A percentile compares a stretch with the other conserved stretches of the same genome.
Evolutionary conservation across 1,140 invertebrate genomes (phyloP).

Genomic region (Eulimnadia texana): DNA sequence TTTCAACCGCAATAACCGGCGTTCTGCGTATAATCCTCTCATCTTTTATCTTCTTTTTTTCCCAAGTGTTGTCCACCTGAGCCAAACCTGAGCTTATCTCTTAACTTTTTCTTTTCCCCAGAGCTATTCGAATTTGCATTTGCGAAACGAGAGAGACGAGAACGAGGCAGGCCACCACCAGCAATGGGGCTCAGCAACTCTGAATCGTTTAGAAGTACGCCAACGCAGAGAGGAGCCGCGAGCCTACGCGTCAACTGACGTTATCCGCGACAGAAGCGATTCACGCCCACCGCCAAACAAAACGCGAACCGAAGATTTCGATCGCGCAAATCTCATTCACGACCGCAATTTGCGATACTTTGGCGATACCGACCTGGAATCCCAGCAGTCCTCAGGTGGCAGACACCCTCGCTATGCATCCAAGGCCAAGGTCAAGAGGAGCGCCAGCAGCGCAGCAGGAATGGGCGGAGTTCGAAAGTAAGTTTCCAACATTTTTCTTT

Average conservation of each 20-base stretch:
- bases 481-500: not conserved
- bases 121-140: not conserved
- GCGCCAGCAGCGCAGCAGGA: conserved; percentile 6
- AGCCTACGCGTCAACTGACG: not conserved
- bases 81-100: no score
- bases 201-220: not conserved
- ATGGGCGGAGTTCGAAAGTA: conserved; percentile 10
- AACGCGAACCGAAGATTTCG: not conserved
- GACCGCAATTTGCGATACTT: not conserved
- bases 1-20: no score
- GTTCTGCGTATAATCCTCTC: no score
- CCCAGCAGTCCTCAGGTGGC: not conserved
- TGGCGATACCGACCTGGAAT: conserved; percentile 10
- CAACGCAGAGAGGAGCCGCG: not conserved
- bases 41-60: no score
- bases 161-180: not conserved
- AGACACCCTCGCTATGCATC: conserved; percentile 1
- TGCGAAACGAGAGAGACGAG: not conserved
- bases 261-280: not conserved
- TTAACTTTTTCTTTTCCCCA: no score
- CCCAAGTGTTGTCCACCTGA: no score
- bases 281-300: not conserved
- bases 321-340: not conserved
- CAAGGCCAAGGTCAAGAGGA: conserved; percentile 9
- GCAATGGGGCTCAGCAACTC: not conserved